Percentiles rank a stretch among this genome's conserved stretches.
Conservation (phyloP, 2,888 invertebrate genomes). For the Dinocampus coccinellae region DNA sequence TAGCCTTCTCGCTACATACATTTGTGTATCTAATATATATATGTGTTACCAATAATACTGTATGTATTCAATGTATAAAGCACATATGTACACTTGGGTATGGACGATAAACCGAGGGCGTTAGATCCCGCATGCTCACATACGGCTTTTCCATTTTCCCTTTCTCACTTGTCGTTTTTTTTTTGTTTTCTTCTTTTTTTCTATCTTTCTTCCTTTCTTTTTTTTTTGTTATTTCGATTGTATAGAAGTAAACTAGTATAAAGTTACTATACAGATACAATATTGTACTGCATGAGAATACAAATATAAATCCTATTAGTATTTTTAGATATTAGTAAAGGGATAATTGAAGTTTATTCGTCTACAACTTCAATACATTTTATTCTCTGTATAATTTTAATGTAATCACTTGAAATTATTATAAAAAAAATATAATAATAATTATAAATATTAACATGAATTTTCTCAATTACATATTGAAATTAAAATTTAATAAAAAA, state of each 20-base stretch:
- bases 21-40: conserved; percentile 7
- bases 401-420: too few species aligned
- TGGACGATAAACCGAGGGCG: conserved; percentile 27
- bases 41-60: background rate
- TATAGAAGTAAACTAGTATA: background rate
- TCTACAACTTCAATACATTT: too few species aligned
- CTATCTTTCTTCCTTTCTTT: too few species aligned
- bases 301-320: conserved; percentile 59
- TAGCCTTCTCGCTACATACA: conserved; percentile 41
- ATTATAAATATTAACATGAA: too few species aligned
- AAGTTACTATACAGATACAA: background rate
- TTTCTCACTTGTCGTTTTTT: too few species aligned
- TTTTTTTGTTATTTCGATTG: too few species aligned
- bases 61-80: conserved; percentile 15
- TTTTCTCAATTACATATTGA: too few species aligned
- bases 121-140: conserved; percentile 22
- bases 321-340: conserved; percentile 17
- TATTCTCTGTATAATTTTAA: too few species aligned
- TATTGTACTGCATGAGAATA: conserved; percentile 46
- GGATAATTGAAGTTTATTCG: too few species aligned
- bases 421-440: too few species aligned
- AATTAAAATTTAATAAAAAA: too few species aligned
- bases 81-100: conserved; percentile 34
- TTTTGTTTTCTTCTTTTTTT: background rate
- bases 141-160: conserved; percentile 23